Base-by-base conservation (phyloP, 1,140 invertebrate species). In the Metaphire vulgaris region DNA sequence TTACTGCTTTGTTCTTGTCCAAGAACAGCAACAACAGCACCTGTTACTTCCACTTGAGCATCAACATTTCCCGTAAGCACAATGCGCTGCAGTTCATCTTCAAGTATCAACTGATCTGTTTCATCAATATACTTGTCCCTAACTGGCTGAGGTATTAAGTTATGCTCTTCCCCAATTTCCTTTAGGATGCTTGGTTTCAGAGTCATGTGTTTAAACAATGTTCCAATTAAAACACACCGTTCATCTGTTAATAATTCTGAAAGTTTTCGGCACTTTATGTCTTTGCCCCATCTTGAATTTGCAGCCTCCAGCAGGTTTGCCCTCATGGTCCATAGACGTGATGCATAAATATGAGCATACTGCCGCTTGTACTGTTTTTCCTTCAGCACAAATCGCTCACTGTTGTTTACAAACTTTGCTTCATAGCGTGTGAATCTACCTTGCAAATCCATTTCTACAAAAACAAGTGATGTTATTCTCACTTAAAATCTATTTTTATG, bases 171-270 rank as follows among this genome's bases (percentile, higher is more conserved):
- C 80, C 83, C 85, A 1, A 98, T 89, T 86, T 97, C 93, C 83
- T 93, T 94, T 31, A 98, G 85, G 83, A 98, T 94, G 79, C 92
- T 96, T 26, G 95, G 95, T 84, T 97, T 96, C 64, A 95, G 87
- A 83, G 91, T 89, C 88, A 97, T 96, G 81, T 94, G 89, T 86
- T 97, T 98, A 82, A 92, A 98, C 21, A 97, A 83, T 2, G 94
- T 97, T 32, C 96, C 96, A 82, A 96, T 91, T 41, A 97, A 88
- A 83, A 92, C 92, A 82, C 89, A 89, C 29, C 89, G 87, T 69
- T 89, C 89, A 69, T 89, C 88, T 80, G 90, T 90, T 30, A 89
- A 86, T 41, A 94, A 83, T 81, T 94, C 91, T 82, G 89, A 90
- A 26, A 94, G 81, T 81, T 90, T 90, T 79, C 89, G 88, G 15